phyloP scores from a whole-genome alignment of 2,797 vertebrate genomes.

The Acipenser oxyrinchus region DNA sequence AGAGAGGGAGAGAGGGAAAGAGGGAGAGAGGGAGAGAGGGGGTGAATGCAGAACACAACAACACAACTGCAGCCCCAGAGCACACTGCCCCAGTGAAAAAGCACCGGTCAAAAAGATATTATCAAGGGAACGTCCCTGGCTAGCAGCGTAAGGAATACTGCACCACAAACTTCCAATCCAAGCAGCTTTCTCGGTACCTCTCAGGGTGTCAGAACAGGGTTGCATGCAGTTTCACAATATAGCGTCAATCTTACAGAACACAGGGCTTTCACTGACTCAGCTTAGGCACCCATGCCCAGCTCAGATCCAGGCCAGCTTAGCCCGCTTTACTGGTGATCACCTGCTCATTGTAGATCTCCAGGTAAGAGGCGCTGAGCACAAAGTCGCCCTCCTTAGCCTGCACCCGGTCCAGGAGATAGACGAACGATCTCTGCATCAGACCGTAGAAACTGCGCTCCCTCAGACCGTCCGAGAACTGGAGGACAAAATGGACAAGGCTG shows the following conservation, averaged over 20 bases:
- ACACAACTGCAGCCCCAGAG: background rate
- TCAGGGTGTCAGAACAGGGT: too few relatives aligned
- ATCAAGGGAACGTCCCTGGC: too few relatives aligned
- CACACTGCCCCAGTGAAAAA: too few relatives aligned
- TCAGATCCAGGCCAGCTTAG: too few relatives aligned
- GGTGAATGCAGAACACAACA: background rate
- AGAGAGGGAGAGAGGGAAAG: background rate
- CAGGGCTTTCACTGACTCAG: too few relatives aligned
- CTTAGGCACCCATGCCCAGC: too few relatives aligned
- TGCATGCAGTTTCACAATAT: too few relatives aligned
- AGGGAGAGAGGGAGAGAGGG: background rate
- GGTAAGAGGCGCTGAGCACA: constrained; percentile 52
- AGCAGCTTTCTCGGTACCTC: too few relatives aligned
- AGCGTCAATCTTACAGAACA: too few relatives aligned
- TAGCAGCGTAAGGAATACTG: too few relatives aligned
- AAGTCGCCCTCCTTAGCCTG: constrained; percentile 25
- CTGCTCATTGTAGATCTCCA: constrained; percentile 66
- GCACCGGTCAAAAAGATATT: too few relatives aligned
- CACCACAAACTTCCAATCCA: too few relatives aligned
- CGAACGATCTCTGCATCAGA: constrained; percentile 56
- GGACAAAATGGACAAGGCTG: background rate
- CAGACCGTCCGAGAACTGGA: background rate
- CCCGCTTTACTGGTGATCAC: constrained; percentile 22
- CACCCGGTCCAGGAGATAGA: constrained; percentile 50
- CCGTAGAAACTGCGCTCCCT: constrained; percentile 32